Evolutionary conservation across 1,140 invertebrate genomes (phyloP).

Genomic region (Odontomachus brunneus): DNA sequence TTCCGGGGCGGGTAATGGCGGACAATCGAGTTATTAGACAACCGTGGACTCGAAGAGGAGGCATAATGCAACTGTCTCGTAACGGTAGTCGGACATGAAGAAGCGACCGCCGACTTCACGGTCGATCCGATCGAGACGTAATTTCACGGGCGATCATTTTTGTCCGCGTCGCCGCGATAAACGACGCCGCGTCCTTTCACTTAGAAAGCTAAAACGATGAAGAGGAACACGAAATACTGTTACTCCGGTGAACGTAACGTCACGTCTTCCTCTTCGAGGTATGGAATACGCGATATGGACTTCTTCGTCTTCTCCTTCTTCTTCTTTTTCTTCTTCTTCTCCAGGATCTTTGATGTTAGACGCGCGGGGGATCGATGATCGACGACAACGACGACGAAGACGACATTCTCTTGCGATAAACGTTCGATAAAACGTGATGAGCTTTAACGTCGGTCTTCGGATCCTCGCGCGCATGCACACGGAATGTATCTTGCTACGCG

Average conservation of each 20-base stretch:
- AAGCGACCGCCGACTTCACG: conserved; percentile 3
- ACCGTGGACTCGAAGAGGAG: no score
- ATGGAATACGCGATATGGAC: not conserved
- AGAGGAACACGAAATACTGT: conserved; percentile 42
- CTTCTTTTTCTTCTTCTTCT: not conserved
- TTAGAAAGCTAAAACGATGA: conserved; percentile 59
- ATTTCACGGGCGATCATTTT: conserved; percentile 48
- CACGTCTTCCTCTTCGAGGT: conserved; percentile 21
- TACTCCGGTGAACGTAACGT: not conserved
- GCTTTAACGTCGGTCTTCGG: not conserved
- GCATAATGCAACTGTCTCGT: no score
- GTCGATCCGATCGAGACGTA: conserved; percentile 21
- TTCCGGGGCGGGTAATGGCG: no score
- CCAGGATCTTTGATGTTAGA: not conserved
- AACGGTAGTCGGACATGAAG: no score
- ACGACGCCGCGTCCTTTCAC: conserved; percentile 44
- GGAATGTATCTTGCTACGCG: conserved; percentile 9
- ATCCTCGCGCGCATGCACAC: not conserved
- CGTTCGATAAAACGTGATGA: not conserved
- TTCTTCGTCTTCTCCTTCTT: not conserved
- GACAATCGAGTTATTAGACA: no score
- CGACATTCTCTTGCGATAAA: not conserved
- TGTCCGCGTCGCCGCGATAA: conserved; percentile 7
- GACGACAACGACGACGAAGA: not conserved
- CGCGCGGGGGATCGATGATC: not conserved